Evolutionary conservation across 1,140 invertebrate genomes (phyloP).

Genomic region (Meloidogyne exigua): DNA sequence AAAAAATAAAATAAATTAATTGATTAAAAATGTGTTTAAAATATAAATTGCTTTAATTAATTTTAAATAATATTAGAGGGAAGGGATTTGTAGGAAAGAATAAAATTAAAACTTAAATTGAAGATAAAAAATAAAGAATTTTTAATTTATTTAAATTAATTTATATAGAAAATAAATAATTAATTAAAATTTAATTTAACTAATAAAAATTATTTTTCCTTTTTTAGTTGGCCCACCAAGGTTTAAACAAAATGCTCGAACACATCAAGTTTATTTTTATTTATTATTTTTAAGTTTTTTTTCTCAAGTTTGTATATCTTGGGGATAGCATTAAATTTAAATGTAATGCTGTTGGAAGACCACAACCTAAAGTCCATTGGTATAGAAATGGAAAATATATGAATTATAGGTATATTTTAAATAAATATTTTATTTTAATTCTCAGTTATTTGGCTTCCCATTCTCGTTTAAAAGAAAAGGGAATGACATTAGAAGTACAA

Average conservation of each 20-base stretch:
- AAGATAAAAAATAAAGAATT: no score
- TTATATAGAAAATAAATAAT: slow-evolving; percentile 12
- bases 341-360: slow-evolving; percentile 49
- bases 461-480: slow-evolving; percentile 30
- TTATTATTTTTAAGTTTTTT: not conserved
- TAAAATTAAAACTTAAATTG: no score
- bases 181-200: no score
- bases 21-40: not conserved
- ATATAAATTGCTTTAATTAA: not conserved
- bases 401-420: slow-evolving; percentile 47
- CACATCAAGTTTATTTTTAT: slow-evolving; percentile 31
- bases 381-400: slow-evolving; percentile 49
- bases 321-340: slow-evolving; percentile 50
- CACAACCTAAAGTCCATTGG: slow-evolving; percentile 52
- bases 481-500: slow-evolving; percentile 44
- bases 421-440: not conserved
- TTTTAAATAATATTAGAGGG: not conserved
- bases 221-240: slow-evolving; percentile 40
- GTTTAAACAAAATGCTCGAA: slow-evolving; percentile 50
- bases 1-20: slow-evolving; percentile 7
- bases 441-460: not conserved
- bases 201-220: no score
- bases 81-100: not conserved
- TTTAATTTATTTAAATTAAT: no score
- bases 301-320: slow-evolving; percentile 39